phyloP scores from a whole-genome alignment of 1,140 invertebrate species.

The Macrotrachela quadricornifera region DNA sequence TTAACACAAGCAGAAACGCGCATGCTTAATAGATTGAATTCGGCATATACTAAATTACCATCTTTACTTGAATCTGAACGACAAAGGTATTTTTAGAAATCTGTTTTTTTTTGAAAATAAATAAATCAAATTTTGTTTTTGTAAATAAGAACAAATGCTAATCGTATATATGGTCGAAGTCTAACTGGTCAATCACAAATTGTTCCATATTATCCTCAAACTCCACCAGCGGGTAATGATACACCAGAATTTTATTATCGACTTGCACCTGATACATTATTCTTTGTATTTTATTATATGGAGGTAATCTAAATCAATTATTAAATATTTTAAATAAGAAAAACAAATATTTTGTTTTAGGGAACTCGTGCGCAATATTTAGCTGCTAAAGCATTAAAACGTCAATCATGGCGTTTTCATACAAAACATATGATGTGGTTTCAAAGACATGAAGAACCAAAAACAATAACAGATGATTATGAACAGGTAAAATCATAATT shows the following conservation, averaged over 20 bases:
- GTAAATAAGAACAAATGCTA: too few relatives aligned
- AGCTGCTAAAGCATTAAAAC: slow-evolving; percentile 95
- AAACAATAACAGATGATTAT: slow-evolving; percentile 96
- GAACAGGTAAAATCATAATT: slow-evolving; percentile 64
- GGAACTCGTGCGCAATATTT: slow-evolving; percentile 95
- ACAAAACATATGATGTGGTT: slow-evolving; percentile 99
- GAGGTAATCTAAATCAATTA: slow-evolving; percentile 43
- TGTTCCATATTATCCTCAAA: slow-evolving; percentile 4
- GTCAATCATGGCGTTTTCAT: slow-evolving; percentile 98
- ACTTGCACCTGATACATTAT: slow-evolving; percentile 84
- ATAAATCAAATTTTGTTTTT: too few relatives aligned
- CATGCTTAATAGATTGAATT: too few relatives aligned
- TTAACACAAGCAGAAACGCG: too few relatives aligned
- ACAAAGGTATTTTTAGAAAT: too few relatives aligned
- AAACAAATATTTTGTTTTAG: too few relatives aligned
- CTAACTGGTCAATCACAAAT: neutral
- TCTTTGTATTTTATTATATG: slow-evolving; percentile 99
- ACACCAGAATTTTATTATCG: slow-evolving; percentile 93
- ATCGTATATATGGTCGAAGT: neutral
- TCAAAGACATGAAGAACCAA: slow-evolving; percentile 96
- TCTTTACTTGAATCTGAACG: too few relatives aligned
- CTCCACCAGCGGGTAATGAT: slow-evolving; percentile 46
- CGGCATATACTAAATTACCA: too few relatives aligned
- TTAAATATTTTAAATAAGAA: too few relatives aligned
- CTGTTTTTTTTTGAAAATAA: too few relatives aligned